Evolutionary conservation across 2,888 invertebrate species (phyloP).

Genomic region (Tromatobia lineatoria): DNA sequence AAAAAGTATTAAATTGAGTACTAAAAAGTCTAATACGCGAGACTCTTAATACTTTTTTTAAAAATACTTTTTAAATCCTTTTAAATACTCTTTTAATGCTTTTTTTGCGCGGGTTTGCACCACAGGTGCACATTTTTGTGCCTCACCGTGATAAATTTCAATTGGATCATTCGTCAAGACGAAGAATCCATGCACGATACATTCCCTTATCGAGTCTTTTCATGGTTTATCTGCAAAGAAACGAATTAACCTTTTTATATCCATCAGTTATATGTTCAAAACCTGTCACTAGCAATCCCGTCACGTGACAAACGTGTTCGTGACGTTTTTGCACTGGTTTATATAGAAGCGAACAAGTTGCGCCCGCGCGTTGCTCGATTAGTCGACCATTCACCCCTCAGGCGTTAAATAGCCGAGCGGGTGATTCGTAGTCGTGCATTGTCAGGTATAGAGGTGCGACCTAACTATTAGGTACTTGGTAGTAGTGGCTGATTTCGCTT

Average conservation of each 20-base stretch:
- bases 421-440: slow-evolving; percentile 22
- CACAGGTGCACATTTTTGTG: background rate
- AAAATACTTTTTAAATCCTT: no score
- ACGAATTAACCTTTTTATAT: background rate
- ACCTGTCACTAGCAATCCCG: background rate
- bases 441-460: slow-evolving; percentile 29
- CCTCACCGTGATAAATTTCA: background rate
- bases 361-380: slow-evolving; percentile 51
- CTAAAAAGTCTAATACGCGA: no score
- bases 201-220: background rate
- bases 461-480: slow-evolving; percentile 43
- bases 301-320: slow-evolving; percentile 4
- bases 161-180: background rate
- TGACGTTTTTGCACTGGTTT: background rate
- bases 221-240: slow-evolving; percentile 10
- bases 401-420: slow-evolving; percentile 49
- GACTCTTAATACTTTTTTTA: no score
- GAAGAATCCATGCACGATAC: background rate
- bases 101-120: no score
- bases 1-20: no score
- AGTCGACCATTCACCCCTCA: slow-evolving; percentile 69
- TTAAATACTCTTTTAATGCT: no score
- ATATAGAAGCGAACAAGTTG: slow-evolving; percentile 22
- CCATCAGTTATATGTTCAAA: background rate
- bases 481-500: background rate